phyloP scores from a whole-genome alignment of 2,888 invertebrate genomes.

The Zaprionus lineosus region DNA sequence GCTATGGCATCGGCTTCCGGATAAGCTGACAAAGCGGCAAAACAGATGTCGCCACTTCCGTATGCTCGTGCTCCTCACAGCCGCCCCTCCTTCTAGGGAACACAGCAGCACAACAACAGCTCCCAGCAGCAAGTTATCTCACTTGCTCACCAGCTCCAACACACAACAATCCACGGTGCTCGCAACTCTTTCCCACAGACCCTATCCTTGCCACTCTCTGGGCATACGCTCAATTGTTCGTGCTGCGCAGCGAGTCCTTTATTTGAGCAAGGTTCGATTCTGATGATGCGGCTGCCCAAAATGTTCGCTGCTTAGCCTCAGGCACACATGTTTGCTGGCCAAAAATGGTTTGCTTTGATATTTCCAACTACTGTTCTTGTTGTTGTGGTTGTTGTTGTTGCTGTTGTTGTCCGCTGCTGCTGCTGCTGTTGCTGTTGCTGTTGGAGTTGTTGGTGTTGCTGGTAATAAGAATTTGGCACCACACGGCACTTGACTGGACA shows the following conservation, averaged over 20 bases:
- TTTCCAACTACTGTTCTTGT: slow-evolving; percentile 20
- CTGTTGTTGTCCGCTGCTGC: slow-evolving; percentile 15
- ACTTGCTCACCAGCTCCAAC: too few relatives aligned
- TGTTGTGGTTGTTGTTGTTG: slow-evolving; percentile 19
- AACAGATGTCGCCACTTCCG: slow-evolving; percentile 76
- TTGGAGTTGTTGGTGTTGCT: slow-evolving; percentile 32
- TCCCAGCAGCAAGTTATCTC: slow-evolving; percentile 28
- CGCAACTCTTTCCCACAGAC: slow-evolving; percentile 5
- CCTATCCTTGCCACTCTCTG: slow-evolving; percentile 26
- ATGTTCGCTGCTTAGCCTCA: slow-evolving; percentile 48
- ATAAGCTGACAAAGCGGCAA: slow-evolving; percentile 73
- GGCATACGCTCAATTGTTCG: slow-evolving; percentile 42
- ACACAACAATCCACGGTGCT: too few relatives aligned
- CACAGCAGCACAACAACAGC: slow-evolving; percentile 25
- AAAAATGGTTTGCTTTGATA: slow-evolving; percentile 43
- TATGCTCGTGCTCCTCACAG: slow-evolving; percentile 35
- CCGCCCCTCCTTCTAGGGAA: slow-evolving; percentile 33
- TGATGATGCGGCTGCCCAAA: slow-evolving; percentile 52
- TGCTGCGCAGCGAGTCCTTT: slow-evolving; percentile 51
- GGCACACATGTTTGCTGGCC: slow-evolving; percentile 60
- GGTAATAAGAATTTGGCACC: slow-evolving; percentile 46
- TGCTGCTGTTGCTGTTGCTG: slow-evolving; percentile 28
- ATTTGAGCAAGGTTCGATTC: slow-evolving; percentile 41
- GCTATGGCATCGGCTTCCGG: slow-evolving; percentile 60
- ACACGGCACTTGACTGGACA: slow-evolving; percentile 49